These are phyloP conservation scores for Andrena cerasifolii DNA, from an alignment of 1,140 invertebrate species.

Conservation along the genomic window DNA sequence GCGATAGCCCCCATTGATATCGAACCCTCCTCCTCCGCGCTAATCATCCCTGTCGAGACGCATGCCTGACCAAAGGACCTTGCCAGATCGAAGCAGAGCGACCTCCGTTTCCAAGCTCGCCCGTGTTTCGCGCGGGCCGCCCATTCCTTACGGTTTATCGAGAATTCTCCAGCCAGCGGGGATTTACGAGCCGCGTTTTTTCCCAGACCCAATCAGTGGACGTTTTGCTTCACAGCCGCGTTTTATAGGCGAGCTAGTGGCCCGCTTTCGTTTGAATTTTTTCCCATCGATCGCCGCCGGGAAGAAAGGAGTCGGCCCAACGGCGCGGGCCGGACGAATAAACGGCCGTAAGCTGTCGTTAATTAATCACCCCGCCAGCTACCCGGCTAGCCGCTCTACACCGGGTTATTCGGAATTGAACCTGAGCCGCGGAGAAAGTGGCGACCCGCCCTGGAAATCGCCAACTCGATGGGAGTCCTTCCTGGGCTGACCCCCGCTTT, in stretches of 20 bases:
- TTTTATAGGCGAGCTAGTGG: background rate
- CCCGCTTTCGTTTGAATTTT: constrained; percentile 19
- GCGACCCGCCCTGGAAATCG: constrained; percentile 36
- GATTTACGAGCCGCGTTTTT: constrained; percentile 6
- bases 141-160: constrained; percentile 10
- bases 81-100: too few relatives aligned
- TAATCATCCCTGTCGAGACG: too few relatives aligned
- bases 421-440: too few relatives aligned
- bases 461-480: constrained; percentile 28
- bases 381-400: too few relatives aligned
- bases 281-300: constrained; percentile 11
- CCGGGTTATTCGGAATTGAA: too few relatives aligned
- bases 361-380: constrained; percentile 32
- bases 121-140: too few relatives aligned
- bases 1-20: too few relatives aligned
- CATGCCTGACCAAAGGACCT: too few relatives aligned
- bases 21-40: too few relatives aligned
- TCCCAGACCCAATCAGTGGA: background rate
- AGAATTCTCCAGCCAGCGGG: background rate
- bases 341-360: background rate
- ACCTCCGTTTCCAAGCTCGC: background rate
- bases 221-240: constrained; percentile 21
- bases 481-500: constrained; percentile 27
- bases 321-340: constrained; percentile 6
- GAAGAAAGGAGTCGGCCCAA: constrained; percentile 7